Evolutionary conservation across 1,140 invertebrate species (phyloP).

Genomic region (Tetragonula clypearis): DNA sequence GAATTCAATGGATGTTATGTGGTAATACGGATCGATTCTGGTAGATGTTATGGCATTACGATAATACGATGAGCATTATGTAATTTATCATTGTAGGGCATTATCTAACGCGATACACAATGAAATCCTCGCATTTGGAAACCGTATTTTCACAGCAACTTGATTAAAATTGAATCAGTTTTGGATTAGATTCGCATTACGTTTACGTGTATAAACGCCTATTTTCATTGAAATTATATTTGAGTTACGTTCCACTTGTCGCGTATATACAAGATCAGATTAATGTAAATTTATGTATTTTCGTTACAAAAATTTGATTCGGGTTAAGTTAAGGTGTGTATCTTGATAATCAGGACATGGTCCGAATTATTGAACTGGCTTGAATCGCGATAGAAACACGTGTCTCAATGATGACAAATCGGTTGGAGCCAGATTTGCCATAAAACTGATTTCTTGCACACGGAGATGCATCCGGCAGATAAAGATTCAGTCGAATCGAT

Average conservation of each 20-base stretch:
- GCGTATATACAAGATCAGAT: background rate
- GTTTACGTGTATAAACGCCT: too few relatives aligned
- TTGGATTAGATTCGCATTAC: background rate
- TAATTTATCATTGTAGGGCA: too few relatives aligned
- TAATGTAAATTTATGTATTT: background rate
- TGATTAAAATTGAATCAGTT: too few relatives aligned
- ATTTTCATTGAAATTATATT: too few relatives aligned
- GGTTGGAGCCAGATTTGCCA: background rate
- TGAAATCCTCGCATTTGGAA: background rate
- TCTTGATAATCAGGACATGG: background rate
- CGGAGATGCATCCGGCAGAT: background rate
- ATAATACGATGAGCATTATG: too few relatives aligned
- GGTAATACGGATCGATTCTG: too few relatives aligned
- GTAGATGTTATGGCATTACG: too few relatives aligned
- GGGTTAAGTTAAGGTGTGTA: background rate
- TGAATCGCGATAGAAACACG: background rate
- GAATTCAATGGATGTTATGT: too few relatives aligned
- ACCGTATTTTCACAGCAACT: too few relatives aligned
- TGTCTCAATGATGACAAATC: background rate
- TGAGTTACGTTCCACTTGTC: too few relatives aligned
- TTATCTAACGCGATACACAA: background rate
- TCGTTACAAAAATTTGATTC: background rate
- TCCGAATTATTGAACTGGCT: background rate
- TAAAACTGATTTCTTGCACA: background rate
- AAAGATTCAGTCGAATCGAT: constrained; percentile 8